Percentiles rank a stretch among this genome's conserved stretches.
Evolutionary conservation across 2,113 vertebrate species (phyloP).

Genomic region (Lasiurus cinereus): DNA sequence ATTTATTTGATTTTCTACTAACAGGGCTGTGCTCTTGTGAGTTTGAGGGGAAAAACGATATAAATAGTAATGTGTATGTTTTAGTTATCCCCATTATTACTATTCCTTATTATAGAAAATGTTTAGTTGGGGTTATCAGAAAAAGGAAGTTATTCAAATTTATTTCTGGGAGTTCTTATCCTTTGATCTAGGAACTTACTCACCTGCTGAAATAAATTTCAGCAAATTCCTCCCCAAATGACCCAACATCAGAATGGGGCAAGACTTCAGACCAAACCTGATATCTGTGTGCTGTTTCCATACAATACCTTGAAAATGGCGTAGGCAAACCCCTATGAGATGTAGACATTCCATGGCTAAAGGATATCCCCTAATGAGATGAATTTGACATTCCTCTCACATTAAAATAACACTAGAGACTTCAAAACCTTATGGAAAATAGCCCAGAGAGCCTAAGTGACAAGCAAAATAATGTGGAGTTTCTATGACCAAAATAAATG

Average conservation of each 20-base stretch:
- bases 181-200: background rate
- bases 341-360: background rate
- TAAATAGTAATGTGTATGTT: background rate
- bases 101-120: background rate
- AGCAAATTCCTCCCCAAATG: background rate
- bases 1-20: slow-evolving; percentile 16
- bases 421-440: background rate
- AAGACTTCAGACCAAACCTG: background rate
- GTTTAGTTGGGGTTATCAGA: background rate
- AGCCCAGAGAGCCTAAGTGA: background rate
- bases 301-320: background rate
- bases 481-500: background rate
- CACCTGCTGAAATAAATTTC: slow-evolving; percentile 11
- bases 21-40: background rate
- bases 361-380: background rate
- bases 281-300: background rate
- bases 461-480: background rate
- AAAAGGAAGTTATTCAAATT: background rate
- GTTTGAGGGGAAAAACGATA: background rate
- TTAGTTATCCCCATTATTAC: background rate
- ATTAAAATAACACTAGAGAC: background rate
- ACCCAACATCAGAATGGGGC: background rate
- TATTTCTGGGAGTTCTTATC: background rate
- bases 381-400: background rate
- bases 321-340: background rate